Percentiles rank a stretch among this genome's conserved stretches.
phyloP scores from a whole-genome alignment of 2,888 invertebrate species.

The Brachypalpus laphriformis region DNA sequence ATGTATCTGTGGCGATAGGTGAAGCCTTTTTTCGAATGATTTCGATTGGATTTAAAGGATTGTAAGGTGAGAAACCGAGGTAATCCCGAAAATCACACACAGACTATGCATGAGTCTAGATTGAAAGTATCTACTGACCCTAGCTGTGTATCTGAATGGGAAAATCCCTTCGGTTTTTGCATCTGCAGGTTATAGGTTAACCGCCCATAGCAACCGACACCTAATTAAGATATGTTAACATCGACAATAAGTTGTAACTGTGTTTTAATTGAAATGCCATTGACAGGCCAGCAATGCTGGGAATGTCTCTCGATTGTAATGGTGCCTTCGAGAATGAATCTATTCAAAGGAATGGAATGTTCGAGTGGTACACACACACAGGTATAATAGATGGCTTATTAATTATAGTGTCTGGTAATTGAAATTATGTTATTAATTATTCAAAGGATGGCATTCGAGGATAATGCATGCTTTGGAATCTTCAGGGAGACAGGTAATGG shows the following conservation, averaged over 20 bases:
- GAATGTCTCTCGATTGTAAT: slow-evolving; percentile 18
- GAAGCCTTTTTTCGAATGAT: slow-evolving; percentile 29
- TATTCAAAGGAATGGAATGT: slow-evolving; percentile 23
- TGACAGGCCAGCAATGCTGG: slow-evolving; percentile 11
- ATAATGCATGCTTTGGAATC: background rate
- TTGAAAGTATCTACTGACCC: background rate
- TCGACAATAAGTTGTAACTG: slow-evolving; percentile 46
- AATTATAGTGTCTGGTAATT: slow-evolving; percentile 55
- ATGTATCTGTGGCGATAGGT: background rate
- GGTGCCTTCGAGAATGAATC: slow-evolving; percentile 23
- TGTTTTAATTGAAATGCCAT: slow-evolving; percentile 59
- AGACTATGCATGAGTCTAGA: background rate
- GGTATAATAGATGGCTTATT: slow-evolving; percentile 44
- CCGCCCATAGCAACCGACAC: slow-evolving; percentile 14
- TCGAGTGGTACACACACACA: slow-evolving; percentile 1
- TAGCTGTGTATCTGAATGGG: too few species aligned
- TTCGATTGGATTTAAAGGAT: slow-evolving; percentile 32
- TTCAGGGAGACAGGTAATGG: background rate
- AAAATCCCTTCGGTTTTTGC: background rate
- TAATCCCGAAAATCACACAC: background rate
- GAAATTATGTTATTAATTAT: slow-evolving; percentile 54
- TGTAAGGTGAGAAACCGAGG: slow-evolving; percentile 21
- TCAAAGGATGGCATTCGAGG: slow-evolving; percentile 39
- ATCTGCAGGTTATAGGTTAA: background rate
- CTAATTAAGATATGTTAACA: slow-evolving; percentile 43